Percentiles rank a stretch among this genome's conserved stretches.
Evolutionary conservation across 2,113 vertebrate species (phyloP).

Genomic region (Platysternon megacephalum): DNA sequence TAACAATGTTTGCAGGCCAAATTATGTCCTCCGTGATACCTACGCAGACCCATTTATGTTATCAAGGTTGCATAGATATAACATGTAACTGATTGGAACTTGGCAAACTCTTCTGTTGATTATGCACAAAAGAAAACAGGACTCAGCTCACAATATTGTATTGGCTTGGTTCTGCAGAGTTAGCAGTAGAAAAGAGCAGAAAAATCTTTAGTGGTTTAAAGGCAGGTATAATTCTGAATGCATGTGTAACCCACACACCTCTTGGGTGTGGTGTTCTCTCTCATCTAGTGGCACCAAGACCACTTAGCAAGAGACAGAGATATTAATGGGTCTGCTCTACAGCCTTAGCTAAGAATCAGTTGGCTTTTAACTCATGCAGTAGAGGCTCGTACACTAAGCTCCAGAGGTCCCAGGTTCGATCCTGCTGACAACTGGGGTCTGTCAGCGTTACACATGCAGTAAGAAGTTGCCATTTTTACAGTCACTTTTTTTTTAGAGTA

Average conservation of each 20-base stretch:
- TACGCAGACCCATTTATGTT: not conserved
- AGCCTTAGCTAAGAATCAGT: too few relatives aligned
- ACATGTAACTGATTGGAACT: not conserved
- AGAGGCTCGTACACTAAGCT: too few relatives aligned
- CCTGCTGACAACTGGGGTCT: too few relatives aligned
- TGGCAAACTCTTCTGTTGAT: not conserved
- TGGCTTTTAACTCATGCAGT: too few relatives aligned
- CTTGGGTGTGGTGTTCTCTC: too few relatives aligned
- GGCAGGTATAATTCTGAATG: not conserved
- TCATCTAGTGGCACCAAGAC: too few relatives aligned
- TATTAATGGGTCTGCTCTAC: too few relatives aligned
- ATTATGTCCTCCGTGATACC: not conserved
- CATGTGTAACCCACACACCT: too few relatives aligned
- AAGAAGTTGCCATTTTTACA: not conserved
- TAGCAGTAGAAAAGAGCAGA: rapidly evolving
- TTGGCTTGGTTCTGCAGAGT: not conserved
- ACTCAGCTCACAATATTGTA: not conserved
- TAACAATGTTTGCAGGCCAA: not conserved
- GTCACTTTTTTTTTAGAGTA: not conserved
- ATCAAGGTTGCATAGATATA: not conserved
- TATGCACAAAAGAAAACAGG: not conserved
- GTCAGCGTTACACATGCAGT: not conserved
- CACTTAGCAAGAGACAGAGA: too few relatives aligned
- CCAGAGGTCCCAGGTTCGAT: too few relatives aligned
- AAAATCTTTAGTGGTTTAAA: not conserved